Conservation (phyloP, 2,888 invertebrate species). For the Eledona agricola region DNA sequence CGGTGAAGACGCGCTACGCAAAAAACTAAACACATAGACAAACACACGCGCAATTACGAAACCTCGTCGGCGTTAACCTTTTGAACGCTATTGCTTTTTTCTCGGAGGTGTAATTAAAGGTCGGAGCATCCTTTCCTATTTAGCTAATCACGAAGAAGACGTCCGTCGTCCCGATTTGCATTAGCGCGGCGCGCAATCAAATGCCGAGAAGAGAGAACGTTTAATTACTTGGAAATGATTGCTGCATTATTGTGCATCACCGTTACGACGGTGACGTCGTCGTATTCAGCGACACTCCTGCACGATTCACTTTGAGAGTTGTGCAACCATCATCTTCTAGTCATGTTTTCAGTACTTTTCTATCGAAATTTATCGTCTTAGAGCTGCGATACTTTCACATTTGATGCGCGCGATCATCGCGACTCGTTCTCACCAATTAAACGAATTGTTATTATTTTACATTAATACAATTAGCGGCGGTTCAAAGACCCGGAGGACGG, state of each 20-base stretch:
- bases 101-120: conserved; percentile 33
- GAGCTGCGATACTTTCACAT: too few relatives aligned
- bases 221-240: too few relatives aligned
- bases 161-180: too few relatives aligned
- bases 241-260: too few relatives aligned
- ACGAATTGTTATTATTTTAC: conserved; percentile 18
- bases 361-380: too few relatives aligned
- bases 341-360: too few relatives aligned
- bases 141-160: conserved; percentile 6
- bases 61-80: conserved; percentile 35
- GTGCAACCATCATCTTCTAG: too few relatives aligned
- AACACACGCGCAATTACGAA: conserved; percentile 29
- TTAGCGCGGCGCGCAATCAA: neutral
- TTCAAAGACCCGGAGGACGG: conserved; percentile 13
- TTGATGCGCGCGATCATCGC: too few relatives aligned
- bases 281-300: too few relatives aligned
- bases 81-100: conserved; percentile 34
- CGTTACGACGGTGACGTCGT: too few relatives aligned
- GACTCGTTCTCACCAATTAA: conserved; percentile 22
- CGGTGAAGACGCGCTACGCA: conserved; percentile 21
- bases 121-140: conserved; percentile 31
- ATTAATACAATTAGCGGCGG: conserved; percentile 21
- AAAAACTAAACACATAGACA: conserved; percentile 26
- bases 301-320: too few relatives aligned
- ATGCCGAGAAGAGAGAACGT: neutral